phyloP scores from a whole-genome alignment of 2,888 invertebrate genomes.

The Pterostichus niger region DNA sequence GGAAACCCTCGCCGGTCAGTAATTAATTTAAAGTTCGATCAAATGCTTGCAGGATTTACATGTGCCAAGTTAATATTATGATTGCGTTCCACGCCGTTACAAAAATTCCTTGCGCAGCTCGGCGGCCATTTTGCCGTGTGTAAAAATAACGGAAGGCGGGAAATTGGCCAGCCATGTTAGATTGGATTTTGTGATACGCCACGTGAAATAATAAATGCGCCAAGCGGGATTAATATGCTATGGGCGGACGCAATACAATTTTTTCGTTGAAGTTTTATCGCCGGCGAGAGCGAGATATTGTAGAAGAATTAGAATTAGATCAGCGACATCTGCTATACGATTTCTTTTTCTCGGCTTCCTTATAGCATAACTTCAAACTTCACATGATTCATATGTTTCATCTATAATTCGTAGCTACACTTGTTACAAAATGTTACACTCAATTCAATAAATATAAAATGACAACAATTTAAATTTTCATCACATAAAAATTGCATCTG shows the following conservation, averaged over 20 bases:
- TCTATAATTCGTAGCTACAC: too few species aligned
- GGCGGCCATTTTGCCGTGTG: constrained; percentile 39
- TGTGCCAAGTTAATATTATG: constrained; percentile 63
- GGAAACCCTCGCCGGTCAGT: constrained; percentile 44
- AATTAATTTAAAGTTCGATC: constrained; percentile 66
- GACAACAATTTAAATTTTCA: too few species aligned
- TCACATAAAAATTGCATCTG: too few species aligned
- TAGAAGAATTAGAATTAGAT: neutral
- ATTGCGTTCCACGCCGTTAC: constrained; percentile 59
- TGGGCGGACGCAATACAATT: constrained; percentile 55
- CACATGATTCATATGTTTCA: too few species aligned
- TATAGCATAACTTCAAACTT: too few species aligned
- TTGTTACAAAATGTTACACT: too few species aligned
- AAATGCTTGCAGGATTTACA: constrained; percentile 59
- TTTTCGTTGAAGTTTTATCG: constrained; percentile 45
- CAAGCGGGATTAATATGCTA: constrained; percentile 55
- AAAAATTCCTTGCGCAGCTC: constrained; percentile 41
- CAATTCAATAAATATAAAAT: too few species aligned
- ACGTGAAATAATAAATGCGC: constrained; percentile 63
- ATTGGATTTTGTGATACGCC: constrained; percentile 66
- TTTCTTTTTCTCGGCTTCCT: too few species aligned
- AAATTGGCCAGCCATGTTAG: constrained; percentile 65
- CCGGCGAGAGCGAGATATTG: neutral
- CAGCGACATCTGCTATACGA: neutral
- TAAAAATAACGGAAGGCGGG: constrained; percentile 65